Evolutionary conservation across 2,888 invertebrate species (phyloP).

Genomic region (Pyrrhia umbra): DNA sequence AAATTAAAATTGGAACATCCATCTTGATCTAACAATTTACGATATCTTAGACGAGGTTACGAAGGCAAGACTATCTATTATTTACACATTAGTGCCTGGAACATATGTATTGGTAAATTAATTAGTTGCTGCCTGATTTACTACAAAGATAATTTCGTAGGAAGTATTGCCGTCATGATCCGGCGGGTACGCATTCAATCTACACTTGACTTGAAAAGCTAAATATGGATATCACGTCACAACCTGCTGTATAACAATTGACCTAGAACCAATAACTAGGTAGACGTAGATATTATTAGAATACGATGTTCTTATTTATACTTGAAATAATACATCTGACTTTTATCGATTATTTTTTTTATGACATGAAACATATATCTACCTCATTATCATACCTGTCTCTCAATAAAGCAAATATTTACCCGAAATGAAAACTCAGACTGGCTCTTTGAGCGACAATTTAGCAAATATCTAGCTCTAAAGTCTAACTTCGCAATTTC

Average conservation of each 20-base stretch:
- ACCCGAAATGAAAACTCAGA: background rate
- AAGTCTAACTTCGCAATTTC: too few relatives aligned
- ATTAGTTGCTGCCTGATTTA: conserved; percentile 14
- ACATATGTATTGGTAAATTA: conserved; percentile 13
- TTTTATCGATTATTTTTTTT: background rate
- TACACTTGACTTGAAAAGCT: conserved; percentile 33
- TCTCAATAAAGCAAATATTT: too few relatives aligned
- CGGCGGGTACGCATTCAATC: conserved; percentile 27
- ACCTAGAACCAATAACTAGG: conserved; percentile 45
- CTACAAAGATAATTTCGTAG: background rate
- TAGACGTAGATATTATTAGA: conserved; percentile 14
- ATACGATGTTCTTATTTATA: conserved; percentile 21
- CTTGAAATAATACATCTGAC: conserved; percentile 1
- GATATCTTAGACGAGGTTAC: background rate
- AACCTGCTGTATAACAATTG: conserved; percentile 47
- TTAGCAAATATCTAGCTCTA: background rate
- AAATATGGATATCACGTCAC: conserved; percentile 47
- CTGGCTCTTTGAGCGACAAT: background rate
- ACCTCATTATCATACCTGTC: too few relatives aligned
- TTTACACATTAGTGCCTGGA: background rate
- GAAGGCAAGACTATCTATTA: conserved; percentile 23
- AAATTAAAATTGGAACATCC: background rate
- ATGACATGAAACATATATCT: background rate
- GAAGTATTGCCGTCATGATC: conserved; percentile 40
- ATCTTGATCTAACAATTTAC: background rate